phyloP scores from a whole-genome alignment of 2,888 invertebrate species.

The Macaria notata region DNA sequence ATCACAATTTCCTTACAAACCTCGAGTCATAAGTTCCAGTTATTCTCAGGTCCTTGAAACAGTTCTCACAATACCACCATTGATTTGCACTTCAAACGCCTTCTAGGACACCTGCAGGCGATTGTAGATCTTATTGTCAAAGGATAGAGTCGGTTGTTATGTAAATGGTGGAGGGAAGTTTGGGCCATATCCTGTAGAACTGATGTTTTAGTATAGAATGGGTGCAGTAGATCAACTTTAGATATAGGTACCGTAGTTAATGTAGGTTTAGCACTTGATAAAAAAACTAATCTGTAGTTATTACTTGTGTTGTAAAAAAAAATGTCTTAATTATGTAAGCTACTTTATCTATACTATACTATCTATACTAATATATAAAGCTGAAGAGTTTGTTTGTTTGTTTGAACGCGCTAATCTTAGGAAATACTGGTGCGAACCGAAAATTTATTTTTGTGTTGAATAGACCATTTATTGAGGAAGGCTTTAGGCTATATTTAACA shows the following conservation, averaged over 20 bases:
- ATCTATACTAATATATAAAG: no score
- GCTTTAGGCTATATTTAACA: no score
- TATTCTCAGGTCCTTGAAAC: conserved; percentile 33
- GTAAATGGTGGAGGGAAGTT: conserved; percentile 8
- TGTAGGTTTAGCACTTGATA: no score
- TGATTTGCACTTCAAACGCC: conserved; percentile 23
- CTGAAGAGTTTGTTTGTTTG: no score
- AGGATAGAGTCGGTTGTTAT: conserved; percentile 5
- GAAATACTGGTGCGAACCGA: no score
- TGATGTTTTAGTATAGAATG: conserved; percentile 15
- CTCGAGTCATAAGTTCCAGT: conserved; percentile 19
- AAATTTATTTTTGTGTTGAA: no score
- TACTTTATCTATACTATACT: no score
- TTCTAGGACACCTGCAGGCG: conserved; percentile 1
- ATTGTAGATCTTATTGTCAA: conserved; percentile 4
- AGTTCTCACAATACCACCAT: conserved; percentile 29
- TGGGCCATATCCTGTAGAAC: conserved; percentile 30
- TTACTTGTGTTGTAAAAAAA: no score
- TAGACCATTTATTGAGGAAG: no score
- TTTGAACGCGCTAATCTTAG: no score
- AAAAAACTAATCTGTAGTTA: no score
- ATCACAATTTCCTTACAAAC: conserved; percentile 11
- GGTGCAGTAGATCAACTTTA: conserved; percentile 14
- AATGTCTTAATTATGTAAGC: no score
- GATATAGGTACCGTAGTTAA: neutral